phyloP scores from a whole-genome alignment of 2,797 vertebrate species.

The Malacoraja senta region DNA sequence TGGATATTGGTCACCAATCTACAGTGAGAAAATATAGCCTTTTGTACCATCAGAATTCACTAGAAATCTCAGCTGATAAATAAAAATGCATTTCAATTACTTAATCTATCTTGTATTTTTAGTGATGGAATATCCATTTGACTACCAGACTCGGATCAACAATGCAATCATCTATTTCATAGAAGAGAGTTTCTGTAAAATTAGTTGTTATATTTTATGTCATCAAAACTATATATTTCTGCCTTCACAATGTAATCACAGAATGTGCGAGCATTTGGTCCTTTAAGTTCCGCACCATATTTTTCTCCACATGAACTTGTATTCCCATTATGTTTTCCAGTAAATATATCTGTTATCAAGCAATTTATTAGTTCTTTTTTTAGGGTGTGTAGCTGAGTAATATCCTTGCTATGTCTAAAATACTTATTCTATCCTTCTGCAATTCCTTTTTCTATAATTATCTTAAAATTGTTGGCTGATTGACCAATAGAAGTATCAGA shows the following conservation, averaged over 20 bases:
- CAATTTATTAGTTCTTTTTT: not conserved
- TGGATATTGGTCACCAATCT: not conserved
- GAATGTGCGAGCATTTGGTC: not conserved
- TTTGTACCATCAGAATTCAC: not conserved
- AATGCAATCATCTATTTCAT: not conserved
- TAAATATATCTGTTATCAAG: not conserved
- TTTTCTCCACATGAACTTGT: not conserved
- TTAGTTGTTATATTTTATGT: not conserved
- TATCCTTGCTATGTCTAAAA: not conserved
- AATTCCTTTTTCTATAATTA: not conserved
- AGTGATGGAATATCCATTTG: not conserved
- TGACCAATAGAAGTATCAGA: not conserved
- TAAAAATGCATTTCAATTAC: not conserved
- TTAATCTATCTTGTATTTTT: not conserved
- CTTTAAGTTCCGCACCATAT: not conserved
- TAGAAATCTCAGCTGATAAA: not conserved
- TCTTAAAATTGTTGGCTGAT: not conserved
- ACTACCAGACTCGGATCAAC: not conserved
- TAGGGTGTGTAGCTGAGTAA: not conserved
- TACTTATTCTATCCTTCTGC: not conserved
- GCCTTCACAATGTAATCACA: not conserved
- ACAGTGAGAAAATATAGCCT: not conserved
- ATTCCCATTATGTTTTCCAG: not conserved
- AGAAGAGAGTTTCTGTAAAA: not conserved
- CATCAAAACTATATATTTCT: not conserved